These are phyloP conservation scores for Heloderma charlesbogerti DNA, from an alignment of 2,113 vertebrate genomes.

Conservation along the genomic window DNA sequence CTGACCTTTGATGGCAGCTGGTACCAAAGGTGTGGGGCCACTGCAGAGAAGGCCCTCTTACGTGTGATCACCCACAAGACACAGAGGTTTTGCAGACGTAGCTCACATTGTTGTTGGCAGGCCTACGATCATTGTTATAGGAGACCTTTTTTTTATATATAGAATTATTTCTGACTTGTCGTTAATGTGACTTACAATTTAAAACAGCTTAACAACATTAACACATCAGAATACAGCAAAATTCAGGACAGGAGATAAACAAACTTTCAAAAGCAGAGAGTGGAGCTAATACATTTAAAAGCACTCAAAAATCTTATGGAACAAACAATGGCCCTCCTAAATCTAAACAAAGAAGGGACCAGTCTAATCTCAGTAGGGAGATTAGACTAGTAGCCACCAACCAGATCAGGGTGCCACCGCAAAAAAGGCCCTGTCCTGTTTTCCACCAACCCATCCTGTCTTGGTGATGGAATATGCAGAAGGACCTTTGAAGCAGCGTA, in stretches of 20 bases:
- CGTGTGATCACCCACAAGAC: too few relatives aligned
- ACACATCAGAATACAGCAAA: neutral
- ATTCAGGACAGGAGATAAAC: neutral
- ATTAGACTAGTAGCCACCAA: neutral
- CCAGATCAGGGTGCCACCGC: too few relatives aligned
- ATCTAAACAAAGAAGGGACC: neutral
- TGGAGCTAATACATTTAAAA: neutral
- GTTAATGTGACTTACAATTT: neutral
- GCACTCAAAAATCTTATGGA: too few relatives aligned
- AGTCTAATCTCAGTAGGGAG: neutral
- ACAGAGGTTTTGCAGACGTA: neutral
- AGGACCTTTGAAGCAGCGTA: too few relatives aligned
- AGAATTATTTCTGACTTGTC: neutral
- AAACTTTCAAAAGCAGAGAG: neutral
- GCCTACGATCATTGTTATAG: neutral
- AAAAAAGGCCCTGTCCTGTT: too few relatives aligned
- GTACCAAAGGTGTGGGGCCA: too few relatives aligned
- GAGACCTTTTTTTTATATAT: neutral
- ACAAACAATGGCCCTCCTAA: neutral
- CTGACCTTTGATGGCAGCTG: too few relatives aligned
- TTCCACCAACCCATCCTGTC: too few relatives aligned
- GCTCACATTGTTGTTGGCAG: constrained; percentile 19
- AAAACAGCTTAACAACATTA: neutral
- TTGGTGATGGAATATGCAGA: too few relatives aligned
- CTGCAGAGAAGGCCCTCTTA: too few relatives aligned